A percentile compares a stretch with the other conserved stretches of the same genome.
phyloP scores from a whole-genome alignment of 1,140 invertebrate genomes.

The Leptestheria dahalacensis region DNA sequence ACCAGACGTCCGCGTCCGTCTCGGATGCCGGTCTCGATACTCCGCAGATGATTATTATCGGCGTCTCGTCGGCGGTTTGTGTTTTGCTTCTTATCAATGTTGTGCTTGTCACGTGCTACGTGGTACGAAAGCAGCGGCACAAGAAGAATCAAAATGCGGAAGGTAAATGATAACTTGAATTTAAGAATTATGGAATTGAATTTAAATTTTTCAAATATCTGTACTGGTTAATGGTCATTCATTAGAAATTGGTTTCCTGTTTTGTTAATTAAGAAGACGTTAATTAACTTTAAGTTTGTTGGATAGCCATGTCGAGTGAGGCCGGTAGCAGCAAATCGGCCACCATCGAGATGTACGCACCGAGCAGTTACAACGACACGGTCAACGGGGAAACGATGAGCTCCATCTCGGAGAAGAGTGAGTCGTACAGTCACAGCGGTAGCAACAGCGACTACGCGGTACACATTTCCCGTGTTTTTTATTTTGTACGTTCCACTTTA shows the following conservation, averaged over 20 bases:
- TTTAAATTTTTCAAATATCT: too few relatives aligned
- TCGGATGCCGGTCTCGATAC: too few relatives aligned
- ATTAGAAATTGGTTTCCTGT: too few relatives aligned
- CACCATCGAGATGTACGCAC: conserved; percentile 89
- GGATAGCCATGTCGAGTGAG: conserved; percentile 30
- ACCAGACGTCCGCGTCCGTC: too few relatives aligned
- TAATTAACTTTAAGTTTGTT: too few relatives aligned
- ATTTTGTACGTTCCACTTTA: too few relatives aligned
- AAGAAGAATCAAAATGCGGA: conserved; percentile 34
- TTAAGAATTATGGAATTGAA: too few relatives aligned
- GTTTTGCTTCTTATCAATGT: conserved; percentile 65
- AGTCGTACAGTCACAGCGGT: conserved; percentile 62
- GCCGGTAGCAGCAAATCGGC: conserved; percentile 66
- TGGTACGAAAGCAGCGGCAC: conserved; percentile 42
- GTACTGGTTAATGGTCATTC: too few relatives aligned
- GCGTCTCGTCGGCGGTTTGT: conserved; percentile 58
- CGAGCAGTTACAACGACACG: conserved; percentile 81
- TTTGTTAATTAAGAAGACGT: too few relatives aligned
- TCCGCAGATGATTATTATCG: conserved; percentile 61
- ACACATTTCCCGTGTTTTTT: too few relatives aligned
- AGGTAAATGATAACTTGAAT: too few relatives aligned
- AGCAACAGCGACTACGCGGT: neutral
- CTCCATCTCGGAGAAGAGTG: conserved; percentile 82
- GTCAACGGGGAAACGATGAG: conserved; percentile 80
- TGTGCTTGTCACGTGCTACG: conserved; percentile 64